These are phyloP conservation scores for Epsilonema sp. DNA, from an alignment of 2,888 invertebrate genomes.

Conservation along the genomic window DNA sequence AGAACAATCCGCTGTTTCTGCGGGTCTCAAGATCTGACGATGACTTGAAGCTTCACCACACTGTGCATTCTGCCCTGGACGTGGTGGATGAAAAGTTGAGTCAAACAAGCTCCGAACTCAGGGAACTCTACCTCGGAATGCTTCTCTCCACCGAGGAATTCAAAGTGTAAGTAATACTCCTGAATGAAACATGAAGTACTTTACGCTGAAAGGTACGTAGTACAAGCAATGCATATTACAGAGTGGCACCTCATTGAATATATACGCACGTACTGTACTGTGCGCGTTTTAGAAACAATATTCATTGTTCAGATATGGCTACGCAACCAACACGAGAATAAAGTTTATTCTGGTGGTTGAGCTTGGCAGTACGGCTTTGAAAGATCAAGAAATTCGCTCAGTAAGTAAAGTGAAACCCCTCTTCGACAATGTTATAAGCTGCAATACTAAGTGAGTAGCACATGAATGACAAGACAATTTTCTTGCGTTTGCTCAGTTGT, in stretches of 20 bases:
- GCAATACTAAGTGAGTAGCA: no score
- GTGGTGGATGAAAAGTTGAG: conserved; percentile 39
- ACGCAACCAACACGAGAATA: conserved; percentile 87
- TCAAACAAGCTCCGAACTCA: conserved; percentile 41
- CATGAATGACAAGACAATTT: no score
- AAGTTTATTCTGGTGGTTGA: conserved; percentile 35
- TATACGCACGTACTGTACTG: no score
- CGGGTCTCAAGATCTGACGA: conserved; percentile 29
- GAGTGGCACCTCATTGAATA: no score
- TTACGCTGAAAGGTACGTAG: no score
- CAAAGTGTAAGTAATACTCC: conserved; percentile 53
- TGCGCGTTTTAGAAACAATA: no score
- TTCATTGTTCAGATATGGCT: conserved; percentile 42
- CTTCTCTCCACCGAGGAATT: conserved; percentile 83
- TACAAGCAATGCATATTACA: no score
- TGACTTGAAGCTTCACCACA: conserved; percentile 69
- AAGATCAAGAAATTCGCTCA: conserved; percentile 11
- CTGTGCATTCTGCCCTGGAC: conserved; percentile 72
- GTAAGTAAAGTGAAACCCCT: conserved; percentile 1
- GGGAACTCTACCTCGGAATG: conserved; percentile 73
- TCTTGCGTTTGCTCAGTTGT: no score
- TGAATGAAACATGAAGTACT: no score
- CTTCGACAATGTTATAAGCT: no score
- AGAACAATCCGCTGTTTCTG: background rate
- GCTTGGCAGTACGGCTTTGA: background rate